Conservation (phyloP, 2,113 vertebrate species). For the Paradoxurus hermaphroditus region DNA sequence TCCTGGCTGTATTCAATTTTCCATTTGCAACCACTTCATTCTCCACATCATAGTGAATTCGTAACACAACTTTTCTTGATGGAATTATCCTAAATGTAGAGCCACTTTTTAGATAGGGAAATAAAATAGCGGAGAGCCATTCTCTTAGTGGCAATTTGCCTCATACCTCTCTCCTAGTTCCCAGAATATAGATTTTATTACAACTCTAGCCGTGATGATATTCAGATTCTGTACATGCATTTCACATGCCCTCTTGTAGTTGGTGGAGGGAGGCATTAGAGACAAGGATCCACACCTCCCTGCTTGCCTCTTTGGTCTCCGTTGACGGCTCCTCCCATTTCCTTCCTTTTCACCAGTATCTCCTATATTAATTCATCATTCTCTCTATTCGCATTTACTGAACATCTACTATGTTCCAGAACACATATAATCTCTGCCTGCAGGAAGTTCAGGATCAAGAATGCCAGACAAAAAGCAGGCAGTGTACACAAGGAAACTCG, state of each 20-base stretch:
- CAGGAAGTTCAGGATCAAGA: not conserved
- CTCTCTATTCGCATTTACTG: not conserved
- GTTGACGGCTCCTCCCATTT: not conserved
- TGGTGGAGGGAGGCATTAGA: not conserved
- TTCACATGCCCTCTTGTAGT: not conserved
- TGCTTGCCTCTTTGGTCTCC: not conserved
- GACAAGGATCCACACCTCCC: no score
- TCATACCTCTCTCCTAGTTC: not conserved
- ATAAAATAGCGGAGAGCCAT: not conserved
- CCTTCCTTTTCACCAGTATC: not conserved
- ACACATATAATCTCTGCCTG: not conserved
- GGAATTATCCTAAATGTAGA: slow-evolving; percentile 13
- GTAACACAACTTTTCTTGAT: not conserved
- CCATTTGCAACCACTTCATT: not conserved
- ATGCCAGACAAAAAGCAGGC: not conserved
- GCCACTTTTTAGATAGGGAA: not conserved
- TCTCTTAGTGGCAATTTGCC: not conserved
- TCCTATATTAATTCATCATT: not conserved
- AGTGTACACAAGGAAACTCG: not conserved
- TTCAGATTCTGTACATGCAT: not conserved
- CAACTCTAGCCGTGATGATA: not conserved
- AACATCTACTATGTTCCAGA: not conserved
- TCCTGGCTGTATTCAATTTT: not conserved
- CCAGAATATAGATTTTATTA: not conserved
- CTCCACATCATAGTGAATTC: not conserved